Evolutionary conservation across 2,888 invertebrate genomes (phyloP).

Genomic region (Erebia aethiops): DNA sequence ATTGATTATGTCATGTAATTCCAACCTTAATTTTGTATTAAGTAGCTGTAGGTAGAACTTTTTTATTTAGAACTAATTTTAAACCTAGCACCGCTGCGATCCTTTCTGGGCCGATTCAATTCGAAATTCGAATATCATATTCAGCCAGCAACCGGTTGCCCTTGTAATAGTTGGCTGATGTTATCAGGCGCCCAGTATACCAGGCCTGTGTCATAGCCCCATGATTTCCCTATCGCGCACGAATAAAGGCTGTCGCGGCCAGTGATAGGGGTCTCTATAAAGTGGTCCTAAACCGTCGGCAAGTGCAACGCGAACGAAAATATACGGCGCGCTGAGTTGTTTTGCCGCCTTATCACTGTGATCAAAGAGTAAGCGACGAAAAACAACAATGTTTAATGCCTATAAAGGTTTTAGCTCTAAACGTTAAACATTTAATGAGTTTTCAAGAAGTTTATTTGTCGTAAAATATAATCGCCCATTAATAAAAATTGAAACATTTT

Average conservation of each 20-base stretch:
- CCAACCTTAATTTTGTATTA: too few relatives aligned
- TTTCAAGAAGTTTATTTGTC: not conserved
- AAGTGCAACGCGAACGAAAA: constrained; percentile 82
- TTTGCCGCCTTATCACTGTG: constrained; percentile 81
- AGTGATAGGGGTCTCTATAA: constrained; percentile 61
- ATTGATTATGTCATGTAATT: too few relatives aligned
- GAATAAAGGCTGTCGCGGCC: constrained; percentile 50
- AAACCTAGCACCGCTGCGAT: constrained; percentile 38
- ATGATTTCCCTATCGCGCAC: constrained; percentile 46
- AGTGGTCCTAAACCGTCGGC: constrained; percentile 72
- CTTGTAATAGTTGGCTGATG: constrained; percentile 82
- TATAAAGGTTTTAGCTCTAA: not conserved
- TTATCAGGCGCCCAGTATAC: constrained; percentile 69
- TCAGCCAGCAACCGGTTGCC: constrained; percentile 80
- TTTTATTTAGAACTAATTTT: constrained; percentile 27
- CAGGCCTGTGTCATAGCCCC: constrained; percentile 58
- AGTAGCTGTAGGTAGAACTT: too few relatives aligned
- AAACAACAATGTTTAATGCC: not conserved
- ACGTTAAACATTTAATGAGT: not conserved
- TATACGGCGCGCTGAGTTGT: constrained; percentile 81
- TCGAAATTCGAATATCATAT: constrained; percentile 79
- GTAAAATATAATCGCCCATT: not conserved
- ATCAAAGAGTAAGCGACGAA: constrained; percentile 55
- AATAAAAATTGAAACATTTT: too few relatives aligned
- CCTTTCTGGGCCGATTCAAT: constrained; percentile 63